These are phyloP conservation scores for Ammodytes marinus DNA, from an alignment of 2,113 vertebrate species.

Conservation along the genomic window DNA sequence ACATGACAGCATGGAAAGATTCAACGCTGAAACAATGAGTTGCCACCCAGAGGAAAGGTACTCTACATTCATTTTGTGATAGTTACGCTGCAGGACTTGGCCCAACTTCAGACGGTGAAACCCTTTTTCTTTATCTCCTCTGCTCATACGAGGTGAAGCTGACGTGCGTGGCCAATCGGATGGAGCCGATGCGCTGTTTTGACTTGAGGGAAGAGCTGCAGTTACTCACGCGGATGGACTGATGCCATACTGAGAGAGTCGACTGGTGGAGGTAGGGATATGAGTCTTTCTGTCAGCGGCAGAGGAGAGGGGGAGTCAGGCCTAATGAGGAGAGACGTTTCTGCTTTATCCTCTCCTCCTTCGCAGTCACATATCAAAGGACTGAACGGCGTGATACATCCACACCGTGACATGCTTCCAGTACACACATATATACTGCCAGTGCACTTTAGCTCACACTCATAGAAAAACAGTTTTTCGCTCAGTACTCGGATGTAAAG, in stretches of 20 bases:
- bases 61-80: conserved; percentile 57
- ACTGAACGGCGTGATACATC: conserved; percentile 40
- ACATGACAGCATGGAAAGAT: conserved; percentile 50
- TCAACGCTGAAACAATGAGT: conserved; percentile 57
- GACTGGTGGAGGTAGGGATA: conserved; percentile 56
- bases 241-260: conserved; percentile 40
- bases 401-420: conserved; percentile 22
- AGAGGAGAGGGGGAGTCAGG: conserved; percentile 23
- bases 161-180: conserved; percentile 69
- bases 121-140: conserved; percentile 63
- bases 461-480: not conserved
- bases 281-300: conserved; percentile 46
- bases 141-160: conserved; percentile 72
- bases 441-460: not conserved
- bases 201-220: conserved; percentile 61
- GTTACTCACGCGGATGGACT: conserved; percentile 52
- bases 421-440: not conserved
- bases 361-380: conserved; percentile 51
- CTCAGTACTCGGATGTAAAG: not conserved
- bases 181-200: conserved; percentile 63
- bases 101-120: conserved; percentile 60
- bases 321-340: conserved; percentile 66
- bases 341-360: conserved; percentile 53
- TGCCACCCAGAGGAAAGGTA: conserved; percentile 50
- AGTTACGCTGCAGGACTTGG: conserved; percentile 49